Percentiles rank a stretch among this genome's conserved stretches.
Evolutionary conservation across 2,797 vertebrate genomes (phyloP).

Genomic region (Sebastes cheni): DNA sequence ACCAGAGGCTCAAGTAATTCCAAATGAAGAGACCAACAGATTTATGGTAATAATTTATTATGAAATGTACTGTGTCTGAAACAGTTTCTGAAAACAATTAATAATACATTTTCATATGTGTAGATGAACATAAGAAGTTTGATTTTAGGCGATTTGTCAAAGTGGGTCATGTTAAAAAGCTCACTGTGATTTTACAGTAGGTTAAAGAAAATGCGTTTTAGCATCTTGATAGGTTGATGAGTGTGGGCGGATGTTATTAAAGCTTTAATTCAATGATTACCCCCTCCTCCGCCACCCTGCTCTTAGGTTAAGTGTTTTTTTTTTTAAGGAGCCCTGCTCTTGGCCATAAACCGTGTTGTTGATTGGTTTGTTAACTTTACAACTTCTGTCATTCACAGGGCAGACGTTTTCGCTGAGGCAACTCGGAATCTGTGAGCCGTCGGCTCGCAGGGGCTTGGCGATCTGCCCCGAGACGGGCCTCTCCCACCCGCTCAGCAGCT

Average conservation of each 20-base stretch:
- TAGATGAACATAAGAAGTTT: background rate
- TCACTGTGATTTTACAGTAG: background rate
- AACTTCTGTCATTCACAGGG: slow-evolving; percentile 81
- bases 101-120: slow-evolving; percentile 9
- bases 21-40: slow-evolving; percentile 18
- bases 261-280: slow-evolving; percentile 41
- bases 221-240: slow-evolving; percentile 25
- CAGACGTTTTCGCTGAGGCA: slow-evolving; percentile 98
- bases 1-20: slow-evolving; percentile 29
- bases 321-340: slow-evolving; percentile 30
- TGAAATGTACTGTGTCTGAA: background rate
- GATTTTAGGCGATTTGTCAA: background rate
- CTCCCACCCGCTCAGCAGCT: slow-evolving; percentile 90
- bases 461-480: slow-evolving; percentile 97
- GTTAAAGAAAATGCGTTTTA: slow-evolving; percentile 1
- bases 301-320: slow-evolving; percentile 49
- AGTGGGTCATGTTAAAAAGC: background rate
- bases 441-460: slow-evolving; percentile 92
- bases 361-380: slow-evolving; percentile 77
- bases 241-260: slow-evolving; percentile 41
- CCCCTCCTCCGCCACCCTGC: slow-evolving; percentile 23
- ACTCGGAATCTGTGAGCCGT: slow-evolving; percentile 95
- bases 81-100: slow-evolving; percentile 1
- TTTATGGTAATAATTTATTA: slow-evolving; percentile 20
- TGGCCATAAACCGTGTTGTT: slow-evolving; percentile 62